phyloP scores from a whole-genome alignment of 2,888 invertebrate genomes.

The Chorisops tibialis region DNA sequence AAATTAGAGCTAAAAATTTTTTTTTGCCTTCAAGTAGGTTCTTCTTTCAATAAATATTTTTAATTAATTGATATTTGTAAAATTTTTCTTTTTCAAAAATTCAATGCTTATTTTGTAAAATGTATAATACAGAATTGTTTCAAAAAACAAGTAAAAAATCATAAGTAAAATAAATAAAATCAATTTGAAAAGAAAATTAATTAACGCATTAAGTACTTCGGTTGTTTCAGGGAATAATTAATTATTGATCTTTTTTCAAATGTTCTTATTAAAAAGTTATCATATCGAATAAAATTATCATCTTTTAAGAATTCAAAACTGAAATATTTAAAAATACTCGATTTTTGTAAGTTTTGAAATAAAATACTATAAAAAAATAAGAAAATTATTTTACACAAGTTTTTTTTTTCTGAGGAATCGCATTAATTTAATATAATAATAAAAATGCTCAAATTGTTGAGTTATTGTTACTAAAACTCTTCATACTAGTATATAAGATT shows the following conservation, averaged over 20 bases:
- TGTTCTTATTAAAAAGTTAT: neutral
- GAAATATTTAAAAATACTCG: neutral
- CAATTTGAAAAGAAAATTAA: constrained; percentile 35
- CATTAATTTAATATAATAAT: constrained; percentile 7
- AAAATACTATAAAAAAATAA: constrained; percentile 4
- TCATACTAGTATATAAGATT: too few relatives aligned
- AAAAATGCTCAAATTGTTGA: constrained; percentile 12
- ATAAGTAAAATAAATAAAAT: constrained; percentile 29
- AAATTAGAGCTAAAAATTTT: too few relatives aligned
- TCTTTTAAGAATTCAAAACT: constrained; percentile 5
- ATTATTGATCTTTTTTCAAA: neutral
- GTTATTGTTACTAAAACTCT: too few relatives aligned
- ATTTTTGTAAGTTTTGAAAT: neutral
- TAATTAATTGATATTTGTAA: too few relatives aligned
- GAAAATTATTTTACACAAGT: neutral
- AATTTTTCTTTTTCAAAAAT: too few relatives aligned
- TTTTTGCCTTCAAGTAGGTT: too few relatives aligned
- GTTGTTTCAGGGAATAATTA: constrained; percentile 50
- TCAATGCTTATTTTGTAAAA: too few relatives aligned
- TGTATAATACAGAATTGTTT: neutral
- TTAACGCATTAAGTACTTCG: constrained; percentile 41
- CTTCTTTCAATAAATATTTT: too few relatives aligned
- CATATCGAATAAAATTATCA: constrained; percentile 11
- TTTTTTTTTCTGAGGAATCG: neutral
- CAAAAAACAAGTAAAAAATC: constrained; percentile 26